A percentile compares a stretch with the other conserved stretches of the same genome.
Conservation (phyloP, 1,140 invertebrate species). For the Colletes gigas region DNA sequence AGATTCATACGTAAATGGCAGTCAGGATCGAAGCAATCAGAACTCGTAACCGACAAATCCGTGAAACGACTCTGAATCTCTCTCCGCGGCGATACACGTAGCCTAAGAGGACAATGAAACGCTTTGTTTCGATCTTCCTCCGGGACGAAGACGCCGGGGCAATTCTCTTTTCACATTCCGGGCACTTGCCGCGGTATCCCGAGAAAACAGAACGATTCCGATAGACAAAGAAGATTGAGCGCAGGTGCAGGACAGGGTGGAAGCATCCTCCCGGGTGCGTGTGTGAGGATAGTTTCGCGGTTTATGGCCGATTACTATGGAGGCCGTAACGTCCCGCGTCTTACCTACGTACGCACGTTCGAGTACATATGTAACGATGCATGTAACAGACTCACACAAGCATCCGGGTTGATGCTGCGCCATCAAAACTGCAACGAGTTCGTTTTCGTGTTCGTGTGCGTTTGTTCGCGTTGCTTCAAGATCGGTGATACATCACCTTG, state of each 20-base stretch:
- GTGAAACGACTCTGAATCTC: constrained; percentile 15
- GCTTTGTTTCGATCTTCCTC: constrained; percentile 43
- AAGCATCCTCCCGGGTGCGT: constrained; percentile 46
- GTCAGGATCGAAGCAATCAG: constrained; percentile 10
- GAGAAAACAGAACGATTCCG: constrained; percentile 62
- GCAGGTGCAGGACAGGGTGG: constrained; percentile 70
- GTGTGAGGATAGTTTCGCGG: constrained; percentile 75
- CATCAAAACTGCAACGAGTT: neutral
- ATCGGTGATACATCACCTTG: constrained; percentile 57
- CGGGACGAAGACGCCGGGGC: constrained; percentile 16
- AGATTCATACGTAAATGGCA: neutral
- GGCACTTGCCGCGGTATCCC: constrained; percentile 58
- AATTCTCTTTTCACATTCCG: constrained; percentile 31
- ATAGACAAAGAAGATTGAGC: constrained; percentile 77
- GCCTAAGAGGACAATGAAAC: constrained; percentile 47
- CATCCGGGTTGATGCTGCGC: neutral
- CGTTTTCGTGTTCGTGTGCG: constrained; percentile 20
- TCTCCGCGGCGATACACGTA: neutral
- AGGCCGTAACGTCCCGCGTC: constrained; percentile 72
- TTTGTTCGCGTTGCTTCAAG: constrained; percentile 25
- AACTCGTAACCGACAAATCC: constrained; percentile 5
- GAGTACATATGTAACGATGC: constrained; percentile 44
- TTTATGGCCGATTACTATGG: constrained; percentile 79
- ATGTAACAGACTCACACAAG: neutral
- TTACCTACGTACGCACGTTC: constrained; percentile 51